Evolutionary conservation across 1,140 invertebrate genomes (phyloP).

Genomic region (Eumaeus atala): DNA sequence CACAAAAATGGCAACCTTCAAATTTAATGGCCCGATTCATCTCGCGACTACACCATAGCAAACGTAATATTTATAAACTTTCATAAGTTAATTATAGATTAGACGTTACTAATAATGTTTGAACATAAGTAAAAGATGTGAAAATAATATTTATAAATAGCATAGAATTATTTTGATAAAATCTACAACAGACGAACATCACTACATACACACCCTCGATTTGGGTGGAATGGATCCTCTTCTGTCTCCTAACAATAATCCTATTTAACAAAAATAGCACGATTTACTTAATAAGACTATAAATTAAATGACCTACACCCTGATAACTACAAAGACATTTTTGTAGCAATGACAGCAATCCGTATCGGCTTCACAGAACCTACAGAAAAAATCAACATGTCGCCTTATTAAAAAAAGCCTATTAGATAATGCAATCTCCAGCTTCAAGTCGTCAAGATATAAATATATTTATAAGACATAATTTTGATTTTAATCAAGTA

Average conservation of each 20-base stretch:
- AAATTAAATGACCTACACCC: constrained; percentile 70
- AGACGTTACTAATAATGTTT: constrained; percentile 73
- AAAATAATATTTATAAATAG: constrained; percentile 76
- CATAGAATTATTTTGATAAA: constrained; percentile 73
- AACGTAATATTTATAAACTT: constrained; percentile 74
- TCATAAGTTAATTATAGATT: constrained; percentile 70
- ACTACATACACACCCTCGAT: constrained; percentile 71
- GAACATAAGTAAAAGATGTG: constrained; percentile 73
- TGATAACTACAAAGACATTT: constrained; percentile 73
- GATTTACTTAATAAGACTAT: constrained; percentile 58
- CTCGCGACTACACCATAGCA: constrained; percentile 54
- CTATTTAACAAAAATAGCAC: constrained; percentile 62
- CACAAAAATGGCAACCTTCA: constrained; percentile 72
- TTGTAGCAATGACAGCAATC: constrained; percentile 72
- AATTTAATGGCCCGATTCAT: constrained; percentile 49
- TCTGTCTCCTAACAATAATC: constrained; percentile 53
- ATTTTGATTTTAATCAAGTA: too few relatives aligned
- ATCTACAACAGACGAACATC: constrained; percentile 66
- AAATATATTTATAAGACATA: too few relatives aligned
- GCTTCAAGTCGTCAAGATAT: too few relatives aligned
- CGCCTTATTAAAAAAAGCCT: constrained; percentile 60
- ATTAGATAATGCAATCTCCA: constrained; percentile 51
- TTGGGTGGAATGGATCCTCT: constrained; percentile 67
- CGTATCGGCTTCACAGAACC: constrained; percentile 73
- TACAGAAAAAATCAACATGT: constrained; percentile 74